Conservation (phyloP, 2,888 invertebrate species). For the Sialis fuliginosa region DNA sequence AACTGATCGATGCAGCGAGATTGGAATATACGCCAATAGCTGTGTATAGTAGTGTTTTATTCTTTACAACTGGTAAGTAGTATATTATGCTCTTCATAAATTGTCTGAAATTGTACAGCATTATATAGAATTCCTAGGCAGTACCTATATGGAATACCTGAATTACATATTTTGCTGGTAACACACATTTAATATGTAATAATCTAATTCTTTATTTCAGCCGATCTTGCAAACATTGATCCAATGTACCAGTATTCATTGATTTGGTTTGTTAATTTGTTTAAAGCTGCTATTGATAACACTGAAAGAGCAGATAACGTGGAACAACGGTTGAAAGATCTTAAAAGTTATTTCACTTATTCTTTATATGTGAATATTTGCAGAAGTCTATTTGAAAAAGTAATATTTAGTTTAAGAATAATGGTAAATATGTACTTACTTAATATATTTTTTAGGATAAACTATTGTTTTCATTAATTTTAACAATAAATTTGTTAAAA, state of each 20-base stretch:
- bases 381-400: slow-evolving; percentile 84
- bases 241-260: slow-evolving; percentile 97
- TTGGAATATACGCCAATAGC: slow-evolving; percentile 82
- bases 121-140: too few species aligned
- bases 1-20: slow-evolving; percentile 72
- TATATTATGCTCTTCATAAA: not conserved
- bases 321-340: slow-evolving; percentile 47
- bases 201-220: slow-evolving; percentile 24
- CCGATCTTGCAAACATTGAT: slow-evolving; percentile 77
- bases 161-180: too few species aligned
- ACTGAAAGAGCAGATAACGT: slow-evolving; percentile 75
- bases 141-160: too few species aligned
- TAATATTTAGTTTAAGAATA: slow-evolving; percentile 15
- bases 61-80: slow-evolving; percentile 66
- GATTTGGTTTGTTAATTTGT: slow-evolving; percentile 84
- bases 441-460: slow-evolving; percentile 46
- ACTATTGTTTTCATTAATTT: slow-evolving; percentile 65
- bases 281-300: slow-evolving; percentile 69
- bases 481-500: slow-evolving; percentile 51
- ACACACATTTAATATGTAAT: too few species aligned
- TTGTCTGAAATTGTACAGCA: not conserved
- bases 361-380: slow-evolving; percentile 83
- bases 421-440: too few species aligned
- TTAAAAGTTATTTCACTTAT: slow-evolving; percentile 70
- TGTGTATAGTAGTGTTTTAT: slow-evolving; percentile 72